Percentiles rank a stretch among this genome's conserved stretches.
phyloP scores from a whole-genome alignment of 2,797 vertebrate genomes.

The Danio kyathit region DNA sequence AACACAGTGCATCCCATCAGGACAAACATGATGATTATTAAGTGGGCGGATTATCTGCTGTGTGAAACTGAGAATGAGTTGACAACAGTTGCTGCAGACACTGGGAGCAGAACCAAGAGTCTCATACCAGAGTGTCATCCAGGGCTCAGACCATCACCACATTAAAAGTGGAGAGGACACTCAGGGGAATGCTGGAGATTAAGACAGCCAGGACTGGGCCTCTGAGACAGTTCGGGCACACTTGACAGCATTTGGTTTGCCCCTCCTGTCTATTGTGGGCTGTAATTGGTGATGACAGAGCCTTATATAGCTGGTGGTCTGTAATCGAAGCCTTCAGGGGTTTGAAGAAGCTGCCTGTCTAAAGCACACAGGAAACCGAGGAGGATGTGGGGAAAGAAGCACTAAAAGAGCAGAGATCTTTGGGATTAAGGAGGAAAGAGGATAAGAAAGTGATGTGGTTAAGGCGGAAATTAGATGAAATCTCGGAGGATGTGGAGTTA shows the following conservation, averaged over 20 bases:
- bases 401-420: constrained; percentile 40
- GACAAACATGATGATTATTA: constrained; percentile 65
- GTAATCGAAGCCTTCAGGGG: constrained; percentile 65
- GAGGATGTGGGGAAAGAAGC: constrained; percentile 44
- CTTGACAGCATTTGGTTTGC: constrained; percentile 25
- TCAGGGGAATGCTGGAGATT: constrained; percentile 19
- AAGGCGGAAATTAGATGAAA: constrained; percentile 17
- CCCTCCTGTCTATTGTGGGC: constrained; percentile 40
- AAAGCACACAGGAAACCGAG: constrained; percentile 59
- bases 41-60: constrained; percentile 64
- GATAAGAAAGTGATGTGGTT: constrained; percentile 15
- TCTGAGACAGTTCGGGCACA: constrained; percentile 21
- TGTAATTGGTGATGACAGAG: constrained; percentile 67
- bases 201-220: constrained; percentile 11
- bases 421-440: constrained; percentile 48
- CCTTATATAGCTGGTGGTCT: constrained; percentile 57
- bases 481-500: constrained; percentile 5
- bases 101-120: constrained; percentile 66
- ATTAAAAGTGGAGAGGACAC: constrained; percentile 55
- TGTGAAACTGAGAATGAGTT: constrained; percentile 48
- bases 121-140: constrained; percentile 63
- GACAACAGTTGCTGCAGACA: constrained; percentile 67
- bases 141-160: constrained; percentile 39
- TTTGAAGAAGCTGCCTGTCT: constrained; percentile 66
- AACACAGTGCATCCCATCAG: constrained; percentile 50